Base-by-base conservation (phyloP, 2,888 invertebrate species). In the Eupithecia centaureata region DNA sequence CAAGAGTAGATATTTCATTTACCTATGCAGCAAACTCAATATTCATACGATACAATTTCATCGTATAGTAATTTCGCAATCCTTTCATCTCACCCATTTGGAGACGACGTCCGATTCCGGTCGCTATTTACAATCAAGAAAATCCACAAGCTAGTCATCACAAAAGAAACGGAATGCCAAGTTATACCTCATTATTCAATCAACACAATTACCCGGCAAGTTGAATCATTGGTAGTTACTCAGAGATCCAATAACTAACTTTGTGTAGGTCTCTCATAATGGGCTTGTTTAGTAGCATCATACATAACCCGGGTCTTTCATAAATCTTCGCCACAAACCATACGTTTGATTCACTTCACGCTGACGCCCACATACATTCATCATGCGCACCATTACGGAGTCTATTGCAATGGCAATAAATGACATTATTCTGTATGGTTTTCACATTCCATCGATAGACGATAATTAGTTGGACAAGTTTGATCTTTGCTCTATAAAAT, bases 321-420 rank as follows among this genome's bases (percentile, higher is more conserved):
- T 68, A 61, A 61, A 61, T 63, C 25, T 33, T 56, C 58, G 13
- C 65, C 59, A 68, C 59, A 51, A 61, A 59, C 66, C 62, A 64
- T 65, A 57, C 60, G 64, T 68, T 72, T 71, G 63, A 69, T 70
- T 70, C 71, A 58, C 51, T 64, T 70, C 58, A 56, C 61, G 38
- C 60, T 64, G 56, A 54, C 27, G 72, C 72, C 72, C 65, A 73
- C 75, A 62, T 71, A 68, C 59, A 68, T 67, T 62, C 54, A 61
- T 60, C 58, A 38, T 63, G 56, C 61, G 61, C 66, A 60, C 58
- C 62, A 65, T 73, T 65, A 60, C 56, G 42, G 54, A 8, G 47
- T 64, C 64, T 70, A 64, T 64, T 54, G 58, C 61, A 33, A 57
- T 33, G 2, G 52, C 4, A 18, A 51, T 66, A 61, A 60, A 61